A percentile compares a stretch with the other conserved stretches of the same genome.
Evolutionary conservation across 1,140 invertebrate genomes (phyloP).

Genomic region (Danaus melanippus): DNA sequence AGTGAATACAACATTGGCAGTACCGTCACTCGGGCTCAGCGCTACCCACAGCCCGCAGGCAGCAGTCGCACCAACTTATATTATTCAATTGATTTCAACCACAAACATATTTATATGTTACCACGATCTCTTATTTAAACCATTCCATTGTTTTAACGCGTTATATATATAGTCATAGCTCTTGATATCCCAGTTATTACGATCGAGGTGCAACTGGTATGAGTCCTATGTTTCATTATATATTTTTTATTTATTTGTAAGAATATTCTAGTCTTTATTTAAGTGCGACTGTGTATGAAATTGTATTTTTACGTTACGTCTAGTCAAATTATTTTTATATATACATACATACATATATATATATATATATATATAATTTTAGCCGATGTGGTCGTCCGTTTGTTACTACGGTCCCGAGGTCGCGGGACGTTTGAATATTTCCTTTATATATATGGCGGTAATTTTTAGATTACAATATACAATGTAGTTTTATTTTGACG

Average conservation of each 20-base stretch:
- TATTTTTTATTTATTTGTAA: constrained; percentile 25
- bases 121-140: no score
- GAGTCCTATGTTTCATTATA: no score
- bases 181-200: no score
- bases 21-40: constrained; percentile 56
- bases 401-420: constrained; percentile 13
- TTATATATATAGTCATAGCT: no score
- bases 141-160: no score
- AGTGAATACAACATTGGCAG: constrained; percentile 41
- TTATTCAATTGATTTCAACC: no score
- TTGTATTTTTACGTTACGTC: constrained; percentile 58
- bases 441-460: constrained; percentile 23
- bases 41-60: constrained; percentile 37
- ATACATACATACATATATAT: no score
- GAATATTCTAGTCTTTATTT: constrained; percentile 45
- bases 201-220: no score
- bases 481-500: constrained; percentile 19
- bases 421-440: constrained; percentile 19
- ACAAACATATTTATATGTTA: no score
- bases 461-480: constrained; percentile 21
- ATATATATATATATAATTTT: constrained; percentile 36
- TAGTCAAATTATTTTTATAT: constrained; percentile 60
- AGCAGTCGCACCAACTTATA: constrained; percentile 47
- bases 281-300: constrained; percentile 60
- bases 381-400: constrained; percentile 47